These are phyloP conservation scores for Delphinus delphis DNA, from an alignment of 2,113 vertebrate species.

Conservation along the genomic window DNA sequence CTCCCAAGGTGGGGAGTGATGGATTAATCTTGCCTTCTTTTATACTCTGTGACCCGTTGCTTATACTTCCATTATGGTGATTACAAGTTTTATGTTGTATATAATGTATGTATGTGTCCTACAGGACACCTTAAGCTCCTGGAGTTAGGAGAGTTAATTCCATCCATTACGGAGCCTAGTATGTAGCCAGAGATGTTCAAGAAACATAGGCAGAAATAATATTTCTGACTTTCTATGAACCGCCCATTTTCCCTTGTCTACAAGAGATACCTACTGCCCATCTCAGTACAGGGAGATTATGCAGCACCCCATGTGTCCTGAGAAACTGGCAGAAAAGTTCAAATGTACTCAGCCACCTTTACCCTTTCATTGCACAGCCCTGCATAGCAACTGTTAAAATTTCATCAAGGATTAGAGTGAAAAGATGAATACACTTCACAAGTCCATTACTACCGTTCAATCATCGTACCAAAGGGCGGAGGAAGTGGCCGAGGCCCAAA, in stretches of 20 bases:
- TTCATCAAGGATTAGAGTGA: background rate
- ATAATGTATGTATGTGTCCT: background rate
- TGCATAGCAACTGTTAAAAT: background rate
- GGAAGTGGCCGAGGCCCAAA: conserved; percentile 85
- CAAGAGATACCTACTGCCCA: background rate
- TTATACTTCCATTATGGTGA: background rate
- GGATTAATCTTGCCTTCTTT: background rate
- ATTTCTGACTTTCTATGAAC: background rate
- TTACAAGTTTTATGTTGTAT: background rate
- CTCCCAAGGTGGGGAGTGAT: background rate
- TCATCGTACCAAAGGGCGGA: conserved; percentile 80
- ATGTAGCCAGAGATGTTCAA: background rate
- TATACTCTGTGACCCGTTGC: background rate
- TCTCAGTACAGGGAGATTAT: background rate
- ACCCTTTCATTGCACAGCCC: background rate
- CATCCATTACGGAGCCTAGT: background rate
- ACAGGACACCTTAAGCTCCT: background rate
- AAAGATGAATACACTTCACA: background rate
- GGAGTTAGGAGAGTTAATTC: background rate
- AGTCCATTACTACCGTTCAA: background rate
- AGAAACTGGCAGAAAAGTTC: background rate
- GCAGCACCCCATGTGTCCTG: background rate
- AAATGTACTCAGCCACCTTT: background rate
- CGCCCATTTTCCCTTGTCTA: background rate
- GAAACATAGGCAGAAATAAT: no score